Conservation (phyloP, 2,113 vertebrate species). For the Semnornis frantzii region DNA sequence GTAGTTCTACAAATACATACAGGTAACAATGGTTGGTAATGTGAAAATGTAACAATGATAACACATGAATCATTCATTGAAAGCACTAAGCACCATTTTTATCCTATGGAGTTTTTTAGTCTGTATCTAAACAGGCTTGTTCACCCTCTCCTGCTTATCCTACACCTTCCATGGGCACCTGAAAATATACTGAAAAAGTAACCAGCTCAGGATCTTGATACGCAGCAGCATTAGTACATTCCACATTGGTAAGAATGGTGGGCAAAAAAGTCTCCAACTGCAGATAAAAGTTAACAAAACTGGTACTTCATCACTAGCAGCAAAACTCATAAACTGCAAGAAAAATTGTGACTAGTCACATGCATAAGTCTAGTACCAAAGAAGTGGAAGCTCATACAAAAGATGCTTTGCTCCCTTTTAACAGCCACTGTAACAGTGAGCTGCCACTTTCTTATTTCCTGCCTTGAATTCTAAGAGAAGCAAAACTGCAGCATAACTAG, state of each 20-base stretch:
- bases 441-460: neutral
- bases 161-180: neutral
- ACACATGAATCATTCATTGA: neutral
- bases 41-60: neutral
- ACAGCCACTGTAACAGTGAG: neutral
- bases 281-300: neutral
- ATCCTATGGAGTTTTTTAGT: neutral
- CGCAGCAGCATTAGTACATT: neutral
- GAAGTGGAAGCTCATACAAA: neutral
- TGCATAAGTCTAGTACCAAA: neutral
- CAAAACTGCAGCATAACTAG: neutral
- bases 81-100: neutral
- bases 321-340: neutral
- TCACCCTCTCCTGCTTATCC: neutral
- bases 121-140: fast-evolving
- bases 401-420: neutral
- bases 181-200: neutral
- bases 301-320: neutral
- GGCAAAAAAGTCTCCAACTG: neutral
- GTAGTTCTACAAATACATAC: neutral
- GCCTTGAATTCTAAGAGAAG: neutral
- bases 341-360: neutral
- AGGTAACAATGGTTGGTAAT: fast-evolving
- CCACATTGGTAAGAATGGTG: neutral
- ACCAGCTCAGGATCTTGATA: neutral